Conservation (phyloP, 1,140 invertebrate species). For the Drosophila aff. region DNA sequence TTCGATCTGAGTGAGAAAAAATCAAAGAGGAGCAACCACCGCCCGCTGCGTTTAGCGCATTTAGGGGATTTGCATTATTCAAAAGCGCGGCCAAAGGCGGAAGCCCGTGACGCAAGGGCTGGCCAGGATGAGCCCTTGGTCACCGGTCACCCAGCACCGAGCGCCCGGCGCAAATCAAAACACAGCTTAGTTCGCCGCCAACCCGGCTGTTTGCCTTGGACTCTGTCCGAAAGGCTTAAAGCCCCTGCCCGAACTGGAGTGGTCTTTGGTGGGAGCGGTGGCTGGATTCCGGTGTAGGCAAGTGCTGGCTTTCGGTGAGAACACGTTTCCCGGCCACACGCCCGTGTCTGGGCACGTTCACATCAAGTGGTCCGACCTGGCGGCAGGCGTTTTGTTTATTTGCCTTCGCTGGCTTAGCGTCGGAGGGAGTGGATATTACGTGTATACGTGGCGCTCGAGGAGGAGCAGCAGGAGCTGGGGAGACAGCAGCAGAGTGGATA, state of each 20-base stretch:
- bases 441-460: constrained; percentile 1
- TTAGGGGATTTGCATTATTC: constrained; percentile 82
- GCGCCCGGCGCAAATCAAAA: constrained; percentile 62
- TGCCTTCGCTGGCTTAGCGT: constrained; percentile 50
- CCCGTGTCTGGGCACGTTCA: constrained; percentile 63
- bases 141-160: constrained; percentile 10
- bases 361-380: constrained; percentile 55
- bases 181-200: constrained; percentile 50
- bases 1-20: constrained; percentile 48
- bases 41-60: constrained; percentile 71
- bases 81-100: constrained; percentile 50
- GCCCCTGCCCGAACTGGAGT: constrained; percentile 2
- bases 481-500: neutral
- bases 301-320: constrained; percentile 3
- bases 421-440: constrained; percentile 12
- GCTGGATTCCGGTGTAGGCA: neutral
- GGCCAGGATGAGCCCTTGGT: constrained; percentile 23
- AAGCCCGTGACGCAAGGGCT: constrained; percentile 57
- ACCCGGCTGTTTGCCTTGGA: constrained; percentile 43
- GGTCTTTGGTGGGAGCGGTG: constrained; percentile 7
- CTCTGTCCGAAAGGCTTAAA: constrained; percentile 43
- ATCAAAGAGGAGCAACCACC: constrained; percentile 12
- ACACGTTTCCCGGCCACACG: constrained; percentile 50
- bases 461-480: neutral
- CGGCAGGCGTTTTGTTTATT: constrained; percentile 71